These are phyloP conservation scores for Drosophila ironensis DNA, from an alignment of 1,140 invertebrate genomes.

Conservation along the genomic window DNA sequence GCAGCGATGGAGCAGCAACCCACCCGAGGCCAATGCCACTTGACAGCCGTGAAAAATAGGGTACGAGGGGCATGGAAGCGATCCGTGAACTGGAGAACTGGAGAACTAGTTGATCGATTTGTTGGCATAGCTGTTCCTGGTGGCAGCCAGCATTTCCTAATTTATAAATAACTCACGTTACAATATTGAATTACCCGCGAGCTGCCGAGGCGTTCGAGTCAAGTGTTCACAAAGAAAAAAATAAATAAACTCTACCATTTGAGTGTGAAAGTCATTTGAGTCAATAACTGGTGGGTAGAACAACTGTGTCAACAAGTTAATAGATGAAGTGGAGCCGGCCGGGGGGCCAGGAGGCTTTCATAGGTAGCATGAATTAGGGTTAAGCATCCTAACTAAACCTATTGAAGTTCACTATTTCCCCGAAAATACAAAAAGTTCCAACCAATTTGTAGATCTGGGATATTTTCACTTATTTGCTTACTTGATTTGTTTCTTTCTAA, in stretches of 20 bases:
- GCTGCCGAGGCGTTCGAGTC: conserved; percentile 15
- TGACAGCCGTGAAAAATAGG: conserved; percentile 46
- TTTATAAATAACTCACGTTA: conserved; percentile 48
- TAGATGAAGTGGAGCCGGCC: neutral
- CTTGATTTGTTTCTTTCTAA: no score
- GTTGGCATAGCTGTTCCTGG: conserved; percentile 44
- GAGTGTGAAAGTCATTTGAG: conserved; percentile 56
- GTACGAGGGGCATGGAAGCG: conserved; percentile 15
- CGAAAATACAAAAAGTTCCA: neutral
- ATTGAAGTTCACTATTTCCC: no score
- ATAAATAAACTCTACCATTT: conserved; percentile 47
- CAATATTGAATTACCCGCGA: conserved; percentile 42
- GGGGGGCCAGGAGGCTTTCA: neutral
- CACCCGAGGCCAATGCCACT: conserved; percentile 20
- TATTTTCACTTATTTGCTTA: no score
- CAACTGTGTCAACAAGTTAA: conserved; percentile 47
- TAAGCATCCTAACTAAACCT: conserved; percentile 20
- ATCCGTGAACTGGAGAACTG: conserved; percentile 19
- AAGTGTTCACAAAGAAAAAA: conserved; percentile 19
- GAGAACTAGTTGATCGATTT: conserved; percentile 49
- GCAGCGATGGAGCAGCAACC: conserved; percentile 11
- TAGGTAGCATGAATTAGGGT: conserved; percentile 18
- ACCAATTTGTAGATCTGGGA: neutral
- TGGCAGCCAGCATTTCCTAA: conserved; percentile 45
- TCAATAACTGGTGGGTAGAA: conserved; percentile 53